Conservation (phyloP, 2,888 invertebrate species). For the Eudemis profundana region DNA sequence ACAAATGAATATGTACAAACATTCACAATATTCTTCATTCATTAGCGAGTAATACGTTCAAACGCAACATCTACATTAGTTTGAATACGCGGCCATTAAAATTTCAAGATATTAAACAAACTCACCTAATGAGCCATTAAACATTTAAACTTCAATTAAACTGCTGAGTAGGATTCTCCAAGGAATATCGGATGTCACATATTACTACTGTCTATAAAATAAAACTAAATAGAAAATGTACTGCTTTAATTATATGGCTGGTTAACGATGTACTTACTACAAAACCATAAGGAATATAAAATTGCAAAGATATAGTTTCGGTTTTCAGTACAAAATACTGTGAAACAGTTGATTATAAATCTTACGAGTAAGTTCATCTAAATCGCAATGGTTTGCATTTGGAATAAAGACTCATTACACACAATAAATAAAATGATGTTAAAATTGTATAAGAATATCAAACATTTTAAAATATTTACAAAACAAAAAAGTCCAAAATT, state of each 20-base stretch:
- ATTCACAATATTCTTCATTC: neutral
- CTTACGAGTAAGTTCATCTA: constrained; percentile 48
- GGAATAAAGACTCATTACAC: constrained; percentile 59
- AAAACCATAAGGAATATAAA: constrained; percentile 59
- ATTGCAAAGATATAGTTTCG: constrained; percentile 52
- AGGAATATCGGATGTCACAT: neutral
- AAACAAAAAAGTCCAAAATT: constrained; percentile 76
- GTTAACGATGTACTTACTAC: constrained; percentile 54
- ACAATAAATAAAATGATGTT: constrained; percentile 73
- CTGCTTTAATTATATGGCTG: constrained; percentile 68
- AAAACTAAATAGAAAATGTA: constrained; percentile 61
- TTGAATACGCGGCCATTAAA: neutral
- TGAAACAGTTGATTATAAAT: constrained; percentile 57
- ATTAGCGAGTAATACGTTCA: neutral
- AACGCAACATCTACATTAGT: neutral
- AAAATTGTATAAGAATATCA: constrained; percentile 84
- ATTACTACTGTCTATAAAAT: constrained; percentile 37
- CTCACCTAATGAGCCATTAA: neutral
- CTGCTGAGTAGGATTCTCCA: neutral
- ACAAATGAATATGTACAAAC: too few relatives aligned
- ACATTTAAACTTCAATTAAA: neutral
- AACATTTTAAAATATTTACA: constrained; percentile 79
- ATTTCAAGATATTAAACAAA: neutral
- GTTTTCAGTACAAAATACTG: constrained; percentile 66
- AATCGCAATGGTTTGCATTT: constrained; percentile 53